A percentile compares a stretch with the other conserved stretches of the same genome.
Evolutionary conservation across 2,888 invertebrate species (phyloP).

Genomic region (Ischnura elegans): DNA sequence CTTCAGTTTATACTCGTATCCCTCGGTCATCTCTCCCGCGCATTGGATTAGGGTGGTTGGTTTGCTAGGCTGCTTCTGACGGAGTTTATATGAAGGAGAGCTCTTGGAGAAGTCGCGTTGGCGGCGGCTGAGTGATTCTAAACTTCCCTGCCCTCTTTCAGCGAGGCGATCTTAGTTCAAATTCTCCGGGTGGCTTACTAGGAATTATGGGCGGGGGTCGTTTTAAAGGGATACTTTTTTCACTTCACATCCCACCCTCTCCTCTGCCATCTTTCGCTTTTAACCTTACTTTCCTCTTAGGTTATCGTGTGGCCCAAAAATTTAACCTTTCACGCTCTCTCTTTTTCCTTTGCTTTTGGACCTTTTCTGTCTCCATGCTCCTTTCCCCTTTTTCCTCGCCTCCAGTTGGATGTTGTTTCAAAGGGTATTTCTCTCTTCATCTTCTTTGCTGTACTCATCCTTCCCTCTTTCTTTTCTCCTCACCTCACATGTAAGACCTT

Average conservation of each 20-base stretch:
- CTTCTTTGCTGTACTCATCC: no score
- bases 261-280: no score
- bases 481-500: no score
- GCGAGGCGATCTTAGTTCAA: conserved; percentile 61
- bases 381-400: neutral
- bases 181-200: conserved; percentile 54
- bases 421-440: no score
- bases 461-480: no score
- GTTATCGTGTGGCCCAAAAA: neutral
- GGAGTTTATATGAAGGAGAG: neutral
- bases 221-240: conserved; percentile 6
- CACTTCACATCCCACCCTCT: neutral
- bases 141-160: conserved; percentile 49
- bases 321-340: neutral
- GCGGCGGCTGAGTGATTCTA: neutral
- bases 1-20: neutral
- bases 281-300: neutral
- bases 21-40: conserved; percentile 6
- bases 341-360: neutral
- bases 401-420: no score
- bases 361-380: neutral
- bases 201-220: conserved; percentile 50
- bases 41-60: neutral
- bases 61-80: neutral
- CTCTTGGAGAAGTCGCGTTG: neutral